Percentiles rank a stretch among this genome's conserved stretches.
phyloP scores from a whole-genome alignment of 2,888 invertebrate species.

The Slavum lentiscoides region DNA sequence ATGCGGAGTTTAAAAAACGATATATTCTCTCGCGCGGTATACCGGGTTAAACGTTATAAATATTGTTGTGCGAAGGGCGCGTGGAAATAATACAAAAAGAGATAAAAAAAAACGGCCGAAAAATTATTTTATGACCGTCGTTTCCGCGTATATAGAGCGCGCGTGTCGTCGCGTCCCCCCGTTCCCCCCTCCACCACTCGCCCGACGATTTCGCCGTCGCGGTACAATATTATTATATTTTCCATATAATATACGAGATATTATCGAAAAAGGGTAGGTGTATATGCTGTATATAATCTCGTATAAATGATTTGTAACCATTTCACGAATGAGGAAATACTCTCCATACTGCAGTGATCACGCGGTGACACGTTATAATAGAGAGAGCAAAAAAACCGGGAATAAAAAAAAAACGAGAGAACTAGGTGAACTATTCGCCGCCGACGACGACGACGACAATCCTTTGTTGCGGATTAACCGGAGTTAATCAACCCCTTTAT shows the following conservation, averaged over 20 bases:
- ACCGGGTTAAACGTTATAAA: too few relatives aligned
- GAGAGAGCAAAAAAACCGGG: slow-evolving; percentile 6
- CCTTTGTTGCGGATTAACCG: slow-evolving; percentile 52
- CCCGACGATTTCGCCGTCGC: background rate
- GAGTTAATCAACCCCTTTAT: slow-evolving; percentile 54
- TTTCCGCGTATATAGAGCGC: too few relatives aligned
- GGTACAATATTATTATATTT: slow-evolving; percentile 4
- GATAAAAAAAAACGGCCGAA: slow-evolving; percentile 37
- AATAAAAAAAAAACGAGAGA: background rate
- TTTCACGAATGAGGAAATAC: slow-evolving; percentile 51
- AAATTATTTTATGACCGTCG: slow-evolving; percentile 23
- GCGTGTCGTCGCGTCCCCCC: slow-evolving; percentile 26
- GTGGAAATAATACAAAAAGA: too few relatives aligned
- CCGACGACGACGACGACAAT: slow-evolving; percentile 4
- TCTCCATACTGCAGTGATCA: background rate
- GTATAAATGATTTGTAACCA: slow-evolving; percentile 53
- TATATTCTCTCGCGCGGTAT: too few relatives aligned
- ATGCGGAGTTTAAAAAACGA: slow-evolving; percentile 24
- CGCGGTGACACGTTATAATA: slow-evolving; percentile 43
- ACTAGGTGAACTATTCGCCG: slow-evolving; percentile 28
- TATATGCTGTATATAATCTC: slow-evolving; percentile 27
- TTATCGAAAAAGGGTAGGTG: background rate
- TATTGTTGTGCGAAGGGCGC: too few relatives aligned
- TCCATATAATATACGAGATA: background rate
- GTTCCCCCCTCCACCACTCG: too few relatives aligned